phyloP scores from a whole-genome alignment of 2,888 invertebrate species.

The Dynastes grantii region DNA sequence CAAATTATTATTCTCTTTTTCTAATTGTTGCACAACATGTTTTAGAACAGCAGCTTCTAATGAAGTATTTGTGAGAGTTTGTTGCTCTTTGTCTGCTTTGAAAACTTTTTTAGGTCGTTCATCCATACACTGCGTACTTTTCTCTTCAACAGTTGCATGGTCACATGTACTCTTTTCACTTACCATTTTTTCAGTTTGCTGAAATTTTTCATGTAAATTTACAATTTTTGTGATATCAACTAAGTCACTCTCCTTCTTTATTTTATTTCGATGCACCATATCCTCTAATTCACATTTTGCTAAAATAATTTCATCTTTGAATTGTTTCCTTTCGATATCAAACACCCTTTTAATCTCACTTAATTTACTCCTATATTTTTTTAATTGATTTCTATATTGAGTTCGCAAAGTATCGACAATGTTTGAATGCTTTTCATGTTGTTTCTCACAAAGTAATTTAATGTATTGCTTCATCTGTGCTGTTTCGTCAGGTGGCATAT shows the following conservation, averaged over 20 bases:
- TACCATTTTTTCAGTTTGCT: slow-evolving; percentile 14
- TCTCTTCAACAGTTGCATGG: slow-evolving; percentile 9
- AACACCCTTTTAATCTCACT: slow-evolving; percentile 58
- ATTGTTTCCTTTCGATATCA: slow-evolving; percentile 58
- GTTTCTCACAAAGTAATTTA: slow-evolving; percentile 46
- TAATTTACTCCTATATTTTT: slow-evolving; percentile 59
- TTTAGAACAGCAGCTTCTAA: slow-evolving; percentile 38
- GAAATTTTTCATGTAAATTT: slow-evolving; percentile 9
- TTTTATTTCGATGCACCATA: slow-evolving; percentile 42
- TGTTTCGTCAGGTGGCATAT: slow-evolving; percentile 40
- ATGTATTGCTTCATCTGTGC: slow-evolving; percentile 46
- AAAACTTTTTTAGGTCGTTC: slow-evolving; percentile 7
- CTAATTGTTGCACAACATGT: slow-evolving; percentile 47
- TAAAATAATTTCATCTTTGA: slow-evolving; percentile 57
- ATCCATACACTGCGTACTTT: slow-evolving; percentile 30
- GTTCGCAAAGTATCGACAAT: slow-evolving; percentile 54
- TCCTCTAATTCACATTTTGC: slow-evolving; percentile 43
- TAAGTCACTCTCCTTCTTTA: slow-evolving; percentile 23
- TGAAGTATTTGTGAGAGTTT: slow-evolving; percentile 26
- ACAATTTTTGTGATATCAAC: background rate
- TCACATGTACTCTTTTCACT: background rate
- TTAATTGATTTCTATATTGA: slow-evolving; percentile 57
- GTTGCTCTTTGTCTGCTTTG: slow-evolving; percentile 32
- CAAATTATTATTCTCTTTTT: slow-evolving; percentile 53
- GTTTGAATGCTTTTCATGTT: slow-evolving; percentile 50